Base-by-base conservation (phyloP, 2,888 invertebrate species). In the Lamellibrachia satsuma region DNA sequence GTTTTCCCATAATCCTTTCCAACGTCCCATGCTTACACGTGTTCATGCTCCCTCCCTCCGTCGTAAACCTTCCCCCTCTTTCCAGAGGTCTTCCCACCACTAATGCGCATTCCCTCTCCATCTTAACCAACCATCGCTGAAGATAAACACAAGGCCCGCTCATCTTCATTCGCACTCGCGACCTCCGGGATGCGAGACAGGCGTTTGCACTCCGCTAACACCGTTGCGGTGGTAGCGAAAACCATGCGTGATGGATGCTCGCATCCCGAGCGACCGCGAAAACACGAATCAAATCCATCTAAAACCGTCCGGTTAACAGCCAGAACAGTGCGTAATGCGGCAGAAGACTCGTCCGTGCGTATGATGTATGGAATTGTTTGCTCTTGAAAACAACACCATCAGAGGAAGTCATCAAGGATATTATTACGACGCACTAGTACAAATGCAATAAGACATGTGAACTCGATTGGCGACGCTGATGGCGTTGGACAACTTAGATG, bases 261-360 rank as follows among this genome's bases (percentile, higher is more conserved):
- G 75, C 4, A 6, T 75, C 75, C 75, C 75, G 0, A 11, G 22
- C 75, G 75, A 75, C 75, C n/a, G 75, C 75, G 75, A 75, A 75
- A 75, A 75, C 75, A 75, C 22, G n/a, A 75, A 75, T 75, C 75
- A 75, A 75, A 75, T 75, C 75, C 75, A 75, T 75, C 75, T 75
- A n/a, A 75, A 75, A 6, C 22, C 75, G 75, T 75, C 75, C 75
- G 75, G 75, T 75, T n/a, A 15, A 75, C 75, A 75, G 75, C 75
- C 6, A 75, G 75, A 22, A n/a, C 15, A 22, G 75, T 75, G 39
- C n/a, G 75, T 75, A 22, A 75, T 22, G 75, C 22, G 22, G 75
- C 75, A 3, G 75, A 75, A 75, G 75, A 75, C 15, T 22, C 22
- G 75, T 6, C 22, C 4, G 22, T 22, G 75, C 6, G 22, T 75